Evolutionary conservation across 2,888 invertebrate species (phyloP), one percentile per base, ranked within the genome.

Genomic region (Plagiodera versicolora): DNA sequence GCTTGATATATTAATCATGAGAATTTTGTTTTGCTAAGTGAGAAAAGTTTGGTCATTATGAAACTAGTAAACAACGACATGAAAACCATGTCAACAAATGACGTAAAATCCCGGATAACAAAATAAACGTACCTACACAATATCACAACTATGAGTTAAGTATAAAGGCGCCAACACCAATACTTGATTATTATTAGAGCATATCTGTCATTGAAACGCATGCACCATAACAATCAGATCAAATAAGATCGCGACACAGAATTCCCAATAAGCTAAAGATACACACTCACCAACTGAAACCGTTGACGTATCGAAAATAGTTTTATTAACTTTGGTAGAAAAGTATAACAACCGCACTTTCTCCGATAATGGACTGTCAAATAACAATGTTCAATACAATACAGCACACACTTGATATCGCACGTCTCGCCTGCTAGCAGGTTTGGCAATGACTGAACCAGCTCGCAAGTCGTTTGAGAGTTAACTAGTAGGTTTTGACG

Each of bases 181-280:
- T 66, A 53, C 18, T 64, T 61, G 32, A 47, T 58, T 39, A 14
- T 53, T 66, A 73, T 70, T 73, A 73, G 72, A 74, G 69, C 72
- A 69, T 72, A 69, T 71, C 72, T 73, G 71, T 72, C 71, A 70
- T 68, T 67, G 68, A 60, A 51, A 56, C 44, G 49, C 58, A 66
- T 63, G 56, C 65, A 61, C 58, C 57, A 56, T 58, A 61, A 63
- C 59, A 58, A 63, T 60, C 52, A 57, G 56, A 61, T 51, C 51
- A 60, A 54, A 58, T 24, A 58, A 55, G 47, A 49, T 51, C 56
- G 28, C 56, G 56, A 57, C 49, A 56, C 20, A 48, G 52, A 46
- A 28, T 58, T 16, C 16, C 54, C 17, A 52, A 60, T 39, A 59
- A 52, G 50, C 50, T 54, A 57, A 48, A 50, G 56, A 32, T 57